A percentile compares a stretch with the other conserved stretches of the same genome.
phyloP scores from a whole-genome alignment of 2,797 vertebrate species.

The Anniella stebbinsi region DNA sequence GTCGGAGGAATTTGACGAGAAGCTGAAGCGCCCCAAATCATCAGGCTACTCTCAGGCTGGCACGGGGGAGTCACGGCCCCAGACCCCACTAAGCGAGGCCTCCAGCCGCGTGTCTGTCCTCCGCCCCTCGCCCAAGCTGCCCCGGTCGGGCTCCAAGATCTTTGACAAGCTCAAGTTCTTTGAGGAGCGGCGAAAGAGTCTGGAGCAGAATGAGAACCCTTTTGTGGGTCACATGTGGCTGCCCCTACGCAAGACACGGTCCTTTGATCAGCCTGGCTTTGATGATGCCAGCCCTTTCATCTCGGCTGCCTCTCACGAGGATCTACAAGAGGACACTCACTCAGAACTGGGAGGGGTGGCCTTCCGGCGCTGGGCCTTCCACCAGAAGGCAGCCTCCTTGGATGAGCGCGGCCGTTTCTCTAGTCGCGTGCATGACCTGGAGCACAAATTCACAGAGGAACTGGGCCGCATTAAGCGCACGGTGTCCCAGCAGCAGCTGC shows the following conservation, averaged over 20 bases:
- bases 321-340: conserved; percentile 84
- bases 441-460: conserved; percentile 94
- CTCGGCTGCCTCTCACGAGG: conserved; percentile 88
- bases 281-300: conserved; percentile 78
- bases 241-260: conserved; percentile 90
- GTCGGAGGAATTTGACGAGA: conserved; percentile 92
- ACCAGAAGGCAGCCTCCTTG: conserved; percentile 92
- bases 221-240: conserved; percentile 87
- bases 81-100: conserved; percentile 90
- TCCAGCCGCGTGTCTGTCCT: conserved; percentile 87
- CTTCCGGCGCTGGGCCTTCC: conserved; percentile 87
- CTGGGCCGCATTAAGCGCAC: conserved; percentile 94
- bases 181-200: conserved; percentile 91
- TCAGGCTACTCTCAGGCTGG: conserved; percentile 84
- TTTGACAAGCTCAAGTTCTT: conserved; percentile 93
- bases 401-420: conserved; percentile 92
- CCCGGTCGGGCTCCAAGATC: conserved; percentile 91
- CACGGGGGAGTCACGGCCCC: conserved; percentile 88
- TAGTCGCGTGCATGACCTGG: conserved; percentile 91
- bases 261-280: conserved; percentile 90
- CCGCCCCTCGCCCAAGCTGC: conserved; percentile 92
- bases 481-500: conserved; percentile 92
- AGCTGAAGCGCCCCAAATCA: conserved; percentile 90
- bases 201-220: conserved; percentile 91
- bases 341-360: conserved; percentile 83